These are phyloP conservation scores for Drosophila seclusa DNA, from an alignment of 2,888 invertebrate genomes.

Conservation along the genomic window DNA sequence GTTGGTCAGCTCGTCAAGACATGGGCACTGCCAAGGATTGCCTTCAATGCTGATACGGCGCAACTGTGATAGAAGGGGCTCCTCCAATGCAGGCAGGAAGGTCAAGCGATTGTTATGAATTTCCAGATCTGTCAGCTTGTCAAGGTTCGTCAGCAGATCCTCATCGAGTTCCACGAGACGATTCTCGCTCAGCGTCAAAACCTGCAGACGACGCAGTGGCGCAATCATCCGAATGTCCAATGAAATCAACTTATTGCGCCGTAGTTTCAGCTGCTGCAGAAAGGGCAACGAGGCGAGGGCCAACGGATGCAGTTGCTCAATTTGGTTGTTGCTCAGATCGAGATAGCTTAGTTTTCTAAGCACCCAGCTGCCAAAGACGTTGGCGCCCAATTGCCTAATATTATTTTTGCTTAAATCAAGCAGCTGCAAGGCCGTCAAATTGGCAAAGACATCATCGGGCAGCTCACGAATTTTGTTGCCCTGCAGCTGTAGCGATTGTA, in stretches of 20 bases:
- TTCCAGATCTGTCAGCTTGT: slow-evolving; percentile 67
- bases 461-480: slow-evolving; percentile 76
- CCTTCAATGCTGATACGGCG: slow-evolving; percentile 77
- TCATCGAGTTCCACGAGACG: slow-evolving; percentile 68
- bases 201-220: slow-evolving; percentile 72
- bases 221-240: slow-evolving; percentile 79
- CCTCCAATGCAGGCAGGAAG: slow-evolving; percentile 72
- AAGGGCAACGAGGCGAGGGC: slow-evolving; percentile 73
- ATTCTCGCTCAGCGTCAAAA: slow-evolving; percentile 80
- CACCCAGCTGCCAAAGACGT: slow-evolving; percentile 67
- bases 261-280: slow-evolving; percentile 75
- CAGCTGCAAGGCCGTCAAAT: slow-evolving; percentile 63
- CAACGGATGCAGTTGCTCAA: slow-evolving; percentile 71
- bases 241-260: slow-evolving; percentile 70
- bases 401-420: slow-evolving; percentile 77
- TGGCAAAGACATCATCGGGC: slow-evolving; percentile 68
- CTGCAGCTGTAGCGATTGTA: slow-evolving; percentile 71
- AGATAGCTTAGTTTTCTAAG: slow-evolving; percentile 68
- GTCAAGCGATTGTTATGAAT: slow-evolving; percentile 82
- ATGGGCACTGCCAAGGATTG: slow-evolving; percentile 84
- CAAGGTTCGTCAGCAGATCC: slow-evolving; percentile 60
- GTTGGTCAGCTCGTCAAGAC: slow-evolving; percentile 75
- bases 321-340: slow-evolving; percentile 69
- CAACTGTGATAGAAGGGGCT: slow-evolving; percentile 63
- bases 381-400: slow-evolving; percentile 56